A percentile compares a stretch with the other conserved stretches of the same genome.
Conservation (phyloP, 2,888 invertebrate genomes). For the Asteroscopus sphinx region DNA sequence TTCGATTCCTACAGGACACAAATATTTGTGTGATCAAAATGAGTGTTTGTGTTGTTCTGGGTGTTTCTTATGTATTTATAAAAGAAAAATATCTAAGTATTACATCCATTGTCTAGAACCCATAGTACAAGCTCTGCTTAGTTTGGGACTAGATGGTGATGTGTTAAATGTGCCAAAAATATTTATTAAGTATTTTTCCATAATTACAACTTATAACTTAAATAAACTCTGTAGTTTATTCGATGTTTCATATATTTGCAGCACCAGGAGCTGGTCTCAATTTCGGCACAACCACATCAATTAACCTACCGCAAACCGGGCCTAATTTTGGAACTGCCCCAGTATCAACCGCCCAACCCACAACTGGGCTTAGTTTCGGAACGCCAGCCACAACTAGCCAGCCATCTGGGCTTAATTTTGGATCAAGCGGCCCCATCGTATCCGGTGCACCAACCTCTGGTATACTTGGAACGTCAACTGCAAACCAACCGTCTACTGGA, state of each 20-base stretch:
- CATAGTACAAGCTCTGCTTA: no score
- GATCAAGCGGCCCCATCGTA: slow-evolving; percentile 25
- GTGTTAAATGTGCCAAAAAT: no score
- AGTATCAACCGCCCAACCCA: slow-evolving; percentile 36
- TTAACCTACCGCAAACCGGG: slow-evolving; percentile 31
- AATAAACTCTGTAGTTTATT: no score
- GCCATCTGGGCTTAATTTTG: slow-evolving; percentile 48
- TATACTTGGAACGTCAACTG: slow-evolving; percentile 27
- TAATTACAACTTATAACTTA: no score
- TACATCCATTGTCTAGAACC: no score
- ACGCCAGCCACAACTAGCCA: slow-evolving; percentile 20
- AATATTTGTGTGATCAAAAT: no score
- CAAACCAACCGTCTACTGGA: slow-evolving; percentile 30
- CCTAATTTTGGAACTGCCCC: slow-evolving; percentile 55
- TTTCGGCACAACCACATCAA: slow-evolving; percentile 27
- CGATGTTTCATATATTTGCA: slow-evolving; percentile 7
- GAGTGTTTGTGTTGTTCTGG: no score
- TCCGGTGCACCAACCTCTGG: slow-evolving; percentile 28
- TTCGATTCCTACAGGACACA: no score
- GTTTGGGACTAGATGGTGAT: no score
- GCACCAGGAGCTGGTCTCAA: slow-evolving; percentile 30
- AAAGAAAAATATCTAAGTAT: no score
- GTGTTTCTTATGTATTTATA: no score
- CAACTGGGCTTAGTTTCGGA: slow-evolving; percentile 39
- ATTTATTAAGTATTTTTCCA: no score